phyloP scores from a whole-genome alignment of 2,888 invertebrate genomes.

The Noctuana brunneofusca region DNA sequence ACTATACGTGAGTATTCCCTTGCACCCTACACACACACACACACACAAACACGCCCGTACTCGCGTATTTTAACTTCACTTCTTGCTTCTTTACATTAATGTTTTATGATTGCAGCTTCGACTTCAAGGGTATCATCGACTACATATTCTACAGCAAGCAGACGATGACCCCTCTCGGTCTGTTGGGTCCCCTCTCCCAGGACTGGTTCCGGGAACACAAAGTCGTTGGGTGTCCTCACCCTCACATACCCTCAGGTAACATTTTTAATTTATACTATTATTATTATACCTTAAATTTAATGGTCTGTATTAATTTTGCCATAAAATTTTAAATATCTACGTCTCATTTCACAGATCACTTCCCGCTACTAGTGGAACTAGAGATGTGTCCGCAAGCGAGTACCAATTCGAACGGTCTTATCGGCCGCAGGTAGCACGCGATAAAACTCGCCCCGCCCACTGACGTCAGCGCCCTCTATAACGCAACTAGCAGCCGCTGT shows the following conservation, averaged over 20 bases:
- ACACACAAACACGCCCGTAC: too few species aligned
- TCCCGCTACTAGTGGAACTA: constrained; percentile 94
- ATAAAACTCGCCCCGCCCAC: constrained; percentile 6
- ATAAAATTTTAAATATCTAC: too few species aligned
- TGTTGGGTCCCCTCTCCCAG: constrained; percentile 96
- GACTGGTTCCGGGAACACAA: constrained; percentile 98
- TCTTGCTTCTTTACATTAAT: too few species aligned
- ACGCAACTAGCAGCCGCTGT: constrained; percentile 39
- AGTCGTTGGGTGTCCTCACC: constrained; percentile 98
- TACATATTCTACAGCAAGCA: constrained; percentile 99
- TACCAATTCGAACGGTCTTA: constrained; percentile 90
- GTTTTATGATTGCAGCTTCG: constrained; percentile 87
- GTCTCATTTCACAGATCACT: constrained; percentile 87
- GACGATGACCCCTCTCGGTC: constrained; percentile 96
- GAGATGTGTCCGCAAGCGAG: constrained; percentile 92
- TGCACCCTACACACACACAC: too few species aligned
- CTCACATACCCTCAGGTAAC: constrained; percentile 94
- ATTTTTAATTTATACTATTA: too few species aligned
- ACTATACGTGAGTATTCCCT: too few species aligned
- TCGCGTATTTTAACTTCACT: too few species aligned
- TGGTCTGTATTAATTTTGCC: too few species aligned
- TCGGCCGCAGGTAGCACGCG: constrained; percentile 91
- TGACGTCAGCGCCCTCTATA: constrained; percentile 40
- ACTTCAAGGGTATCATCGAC: constrained; percentile 99
- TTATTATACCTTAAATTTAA: too few species aligned